These are phyloP conservation scores for Puffinus mauretanicus DNA, from an alignment of 2,113 vertebrate genomes.

Conservation along the genomic window DNA sequence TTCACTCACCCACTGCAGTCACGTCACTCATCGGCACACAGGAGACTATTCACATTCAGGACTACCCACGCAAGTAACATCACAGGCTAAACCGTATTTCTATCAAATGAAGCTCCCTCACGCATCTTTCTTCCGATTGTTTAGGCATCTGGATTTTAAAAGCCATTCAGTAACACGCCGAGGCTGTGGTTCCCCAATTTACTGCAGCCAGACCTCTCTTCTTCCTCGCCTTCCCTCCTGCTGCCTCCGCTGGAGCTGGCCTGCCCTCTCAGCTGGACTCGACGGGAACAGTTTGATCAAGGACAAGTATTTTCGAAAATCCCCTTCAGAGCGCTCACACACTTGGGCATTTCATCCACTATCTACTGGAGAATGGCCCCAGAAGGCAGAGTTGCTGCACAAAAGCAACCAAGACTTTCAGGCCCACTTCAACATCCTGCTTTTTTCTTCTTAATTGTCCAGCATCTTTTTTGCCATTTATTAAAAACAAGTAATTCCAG, in stretches of 20 bases:
- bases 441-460: background rate
- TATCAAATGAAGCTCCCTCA: background rate
- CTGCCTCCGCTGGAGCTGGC: background rate
- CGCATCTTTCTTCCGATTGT: background rate
- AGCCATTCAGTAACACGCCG: background rate
- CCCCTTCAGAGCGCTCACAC: background rate
- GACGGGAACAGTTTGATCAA: background rate
- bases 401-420: background rate
- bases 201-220: background rate
- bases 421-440: background rate
- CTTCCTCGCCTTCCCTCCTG: background rate
- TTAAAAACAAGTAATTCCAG: background rate
- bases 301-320: background rate
- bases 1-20: background rate
- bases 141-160: background rate
- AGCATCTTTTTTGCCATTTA: background rate
- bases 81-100: background rate
- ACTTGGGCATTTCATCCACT: background rate
- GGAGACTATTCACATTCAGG: background rate
- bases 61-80: background rate
- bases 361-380: background rate
- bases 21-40: rapidly evolving
- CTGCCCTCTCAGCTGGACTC: background rate
- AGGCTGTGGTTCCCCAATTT: background rate
- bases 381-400: background rate